Evolutionary conservation across 2,888 invertebrate genomes (phyloP).

Genomic region (Cylindroiulus punctatus): DNA sequence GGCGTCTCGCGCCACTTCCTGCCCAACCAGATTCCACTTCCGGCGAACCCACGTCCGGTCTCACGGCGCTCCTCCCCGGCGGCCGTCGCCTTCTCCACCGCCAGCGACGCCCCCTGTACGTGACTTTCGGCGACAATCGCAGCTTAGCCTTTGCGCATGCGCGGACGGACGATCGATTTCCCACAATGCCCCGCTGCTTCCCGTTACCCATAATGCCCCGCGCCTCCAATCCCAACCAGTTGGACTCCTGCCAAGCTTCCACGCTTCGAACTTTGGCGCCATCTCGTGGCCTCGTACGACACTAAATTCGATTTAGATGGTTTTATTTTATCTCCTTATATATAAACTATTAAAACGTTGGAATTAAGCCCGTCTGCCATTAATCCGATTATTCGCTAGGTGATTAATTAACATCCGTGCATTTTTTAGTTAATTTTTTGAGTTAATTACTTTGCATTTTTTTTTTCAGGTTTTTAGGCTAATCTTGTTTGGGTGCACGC

Average conservation of each 20-base stretch:
- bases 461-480: not conserved
- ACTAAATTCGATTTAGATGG: not conserved
- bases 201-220: not conserved
- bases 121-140: not conserved
- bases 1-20: not conserved
- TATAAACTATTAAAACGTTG: not conserved
- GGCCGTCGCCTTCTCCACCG: conserved; percentile 8
- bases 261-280: not conserved
- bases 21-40: conserved; percentile 22
- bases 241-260: not conserved
- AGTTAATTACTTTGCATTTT: not conserved
- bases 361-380: not conserved
- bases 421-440: no score
- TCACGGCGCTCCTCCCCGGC: conserved; percentile 47
- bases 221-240: not conserved
- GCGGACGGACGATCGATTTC: not conserved
- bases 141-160: no score
- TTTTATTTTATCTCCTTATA: conserved; percentile 1
- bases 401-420: no score
- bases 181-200: not conserved
- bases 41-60: not conserved
- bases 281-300: not conserved
- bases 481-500: not conserved
- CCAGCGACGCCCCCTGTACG: not conserved
- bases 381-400: no score